Base-by-base conservation (phyloP, 2,888 invertebrate species). In the Dorcus parallelipipedus region DNA sequence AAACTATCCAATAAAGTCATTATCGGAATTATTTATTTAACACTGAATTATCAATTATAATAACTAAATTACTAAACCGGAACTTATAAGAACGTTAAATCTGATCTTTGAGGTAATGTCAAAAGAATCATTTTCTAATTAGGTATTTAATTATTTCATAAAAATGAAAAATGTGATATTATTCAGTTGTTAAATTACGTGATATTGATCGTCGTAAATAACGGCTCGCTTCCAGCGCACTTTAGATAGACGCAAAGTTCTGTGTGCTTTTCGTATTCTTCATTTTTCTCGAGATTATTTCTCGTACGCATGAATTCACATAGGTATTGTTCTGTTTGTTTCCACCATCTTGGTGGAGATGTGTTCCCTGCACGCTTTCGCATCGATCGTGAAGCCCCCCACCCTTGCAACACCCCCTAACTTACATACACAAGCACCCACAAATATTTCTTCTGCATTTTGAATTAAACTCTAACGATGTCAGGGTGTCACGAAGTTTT, bases 261-360 rank as follows among this genome's bases (percentile, higher is more conserved):
- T 53, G 33, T 53, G 53, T 56, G 54, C 33, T 54, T 54, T 54
- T 58, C 41, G 50, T 56, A 52, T 54, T 58, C 58, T 60, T 60
- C 50, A 54, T 58, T 52, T 58, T 58, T 50, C 51, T 49, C 67
- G 63, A 70, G 71, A 71, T 73, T 72, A 73, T 73, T 73, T 70
- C 66, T 67, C 67, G 67, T 71, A 73, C 73, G 73, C 75, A 73
- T 73, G 73, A 74, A 71, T 73, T 72, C 74, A 70, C 73, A 69
- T 73, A 73, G 72, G 74, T 73, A 73, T 73, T 75, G 75, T 73
- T 70, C 73, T 73, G 73, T 74, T 74, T 74, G 75, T 74, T 74
- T 73, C 75, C 74, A 73, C 75, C 75, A 75, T 74, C 75, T 75
- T 75, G 73, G 71, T 71, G 71, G 71, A 73, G 74, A 74, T 73